These are phyloP conservation scores for Pristionchus fissidentatus DNA, from an alignment of 2,888 invertebrate genomes.

Conservation along the genomic window DNA sequence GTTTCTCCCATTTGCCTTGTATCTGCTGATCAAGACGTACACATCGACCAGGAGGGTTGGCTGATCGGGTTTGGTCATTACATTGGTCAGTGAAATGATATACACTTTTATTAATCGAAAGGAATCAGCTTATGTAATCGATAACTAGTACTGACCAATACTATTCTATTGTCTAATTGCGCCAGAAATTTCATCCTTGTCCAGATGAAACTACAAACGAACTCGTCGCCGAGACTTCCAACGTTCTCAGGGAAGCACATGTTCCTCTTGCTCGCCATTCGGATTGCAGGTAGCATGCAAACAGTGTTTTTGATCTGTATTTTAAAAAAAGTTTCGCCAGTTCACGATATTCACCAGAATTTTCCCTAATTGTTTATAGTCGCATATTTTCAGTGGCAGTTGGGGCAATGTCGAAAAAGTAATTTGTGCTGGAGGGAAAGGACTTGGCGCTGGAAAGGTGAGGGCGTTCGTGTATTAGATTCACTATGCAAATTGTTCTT, in stretches of 20 bases:
- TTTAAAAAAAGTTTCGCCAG: too few species aligned
- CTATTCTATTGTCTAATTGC: too few species aligned
- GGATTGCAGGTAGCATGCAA: not conserved
- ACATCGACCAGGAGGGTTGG: not conserved
- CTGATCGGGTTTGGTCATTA: not conserved
- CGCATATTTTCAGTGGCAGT: too few species aligned
- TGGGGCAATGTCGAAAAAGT: not conserved
- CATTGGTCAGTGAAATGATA: not conserved
- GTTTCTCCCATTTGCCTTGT: not conserved
- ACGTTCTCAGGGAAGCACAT: not conserved
- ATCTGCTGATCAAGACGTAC: not conserved
- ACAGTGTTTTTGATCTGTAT: too few species aligned
- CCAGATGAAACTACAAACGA: not conserved
- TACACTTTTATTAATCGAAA: too few species aligned
- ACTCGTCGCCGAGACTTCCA: not conserved
- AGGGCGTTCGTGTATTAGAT: too few species aligned
- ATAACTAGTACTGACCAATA: too few species aligned
- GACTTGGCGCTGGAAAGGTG: constrained; percentile 16
- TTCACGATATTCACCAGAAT: too few species aligned
- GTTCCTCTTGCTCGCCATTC: not conserved
- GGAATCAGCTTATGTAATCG: too few species aligned
- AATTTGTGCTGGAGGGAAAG: not conserved
- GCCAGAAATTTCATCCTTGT: not conserved
- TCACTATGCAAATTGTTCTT: constrained; percentile 9
- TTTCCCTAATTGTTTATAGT: too few species aligned